Percentiles rank a stretch among this genome's conserved stretches.
These are phyloP conservation scores for Vanacampus margaritifer DNA, from an alignment of 2,113 vertebrate species.

Conservation along the genomic window DNA sequence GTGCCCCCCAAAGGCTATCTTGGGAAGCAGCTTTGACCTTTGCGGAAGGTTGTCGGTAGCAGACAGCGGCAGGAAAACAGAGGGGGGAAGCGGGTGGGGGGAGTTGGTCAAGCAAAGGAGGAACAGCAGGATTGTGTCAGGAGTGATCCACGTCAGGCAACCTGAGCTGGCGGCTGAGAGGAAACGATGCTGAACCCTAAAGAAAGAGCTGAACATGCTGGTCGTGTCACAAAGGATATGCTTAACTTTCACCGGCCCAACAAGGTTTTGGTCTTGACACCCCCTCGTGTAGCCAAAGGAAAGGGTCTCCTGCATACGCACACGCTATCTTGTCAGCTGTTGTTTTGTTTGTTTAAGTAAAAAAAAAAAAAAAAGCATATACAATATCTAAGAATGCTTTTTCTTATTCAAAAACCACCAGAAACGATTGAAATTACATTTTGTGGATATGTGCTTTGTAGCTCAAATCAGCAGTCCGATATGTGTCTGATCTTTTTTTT, in stretches of 20 bases:
- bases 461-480: background rate
- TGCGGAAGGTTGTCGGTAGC: constrained; percentile 34
- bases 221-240: constrained; percentile 44
- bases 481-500: too few species aligned
- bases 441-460: background rate
- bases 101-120: constrained; percentile 56
- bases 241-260: constrained; percentile 10
- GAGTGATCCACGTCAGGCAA: constrained; percentile 62
- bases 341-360: background rate
- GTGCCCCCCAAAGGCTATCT: constrained; percentile 38
- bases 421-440: background rate
- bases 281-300: background rate
- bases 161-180: constrained; percentile 37
- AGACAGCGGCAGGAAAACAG: constrained; percentile 37
- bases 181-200: constrained; percentile 50
- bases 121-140: constrained; percentile 68
- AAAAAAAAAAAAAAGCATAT: background rate
- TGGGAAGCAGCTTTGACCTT: constrained; percentile 53
- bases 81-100: constrained; percentile 9
- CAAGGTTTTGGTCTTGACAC: constrained; percentile 21
- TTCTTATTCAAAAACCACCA: background rate
- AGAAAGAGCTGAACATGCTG: constrained; percentile 47
- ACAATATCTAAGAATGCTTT: background rate
- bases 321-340: background rate
- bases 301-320: background rate